A percentile compares a stretch with the other conserved stretches of the same genome.
Evolutionary conservation across 2,113 vertebrate genomes (phyloP).

Genomic region (Podilymbus podiceps): DNA sequence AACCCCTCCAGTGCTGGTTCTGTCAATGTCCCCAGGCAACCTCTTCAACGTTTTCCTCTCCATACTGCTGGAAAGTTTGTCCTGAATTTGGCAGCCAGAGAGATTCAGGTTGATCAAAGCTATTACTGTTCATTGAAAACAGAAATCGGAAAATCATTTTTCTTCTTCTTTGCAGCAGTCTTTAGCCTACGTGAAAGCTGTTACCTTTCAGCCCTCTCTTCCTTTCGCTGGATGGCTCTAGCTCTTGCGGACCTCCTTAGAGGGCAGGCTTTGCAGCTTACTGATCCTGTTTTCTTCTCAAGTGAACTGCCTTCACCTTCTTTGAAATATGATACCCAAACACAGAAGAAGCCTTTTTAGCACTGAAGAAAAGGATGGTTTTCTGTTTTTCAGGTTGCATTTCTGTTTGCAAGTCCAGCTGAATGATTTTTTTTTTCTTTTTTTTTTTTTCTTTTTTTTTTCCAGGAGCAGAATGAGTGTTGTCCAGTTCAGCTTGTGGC

Average conservation of each 20-base stretch:
- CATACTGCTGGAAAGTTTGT: neutral
- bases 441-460: no score
- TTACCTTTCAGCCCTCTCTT: neutral
- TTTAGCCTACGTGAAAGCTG: neutral
- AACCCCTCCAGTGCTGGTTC: neutral
- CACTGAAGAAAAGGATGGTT: neutral
- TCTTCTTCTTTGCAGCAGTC: neutral
- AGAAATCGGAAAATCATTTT: neutral
- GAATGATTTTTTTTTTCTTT: neutral
- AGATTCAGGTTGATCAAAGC: neutral
- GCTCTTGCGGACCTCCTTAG: neutral
- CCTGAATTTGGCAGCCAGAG: neutral
- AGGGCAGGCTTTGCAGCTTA: neutral
- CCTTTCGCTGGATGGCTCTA: neutral
- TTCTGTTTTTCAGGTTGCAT: neutral
- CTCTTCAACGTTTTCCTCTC: neutral
- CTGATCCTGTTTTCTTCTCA: neutral
- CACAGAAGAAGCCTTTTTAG: neutral
- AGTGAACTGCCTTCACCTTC: neutral
- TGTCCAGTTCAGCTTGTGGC: neutral
- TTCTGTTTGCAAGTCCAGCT: neutral
- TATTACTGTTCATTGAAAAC: neutral
- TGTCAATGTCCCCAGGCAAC: neutral
- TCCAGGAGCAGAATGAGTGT: neutral
- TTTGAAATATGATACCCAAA: neutral